Evolutionary conservation across 2,113 vertebrate species (phyloP).

Genomic region (Ursus arctos): DNA sequence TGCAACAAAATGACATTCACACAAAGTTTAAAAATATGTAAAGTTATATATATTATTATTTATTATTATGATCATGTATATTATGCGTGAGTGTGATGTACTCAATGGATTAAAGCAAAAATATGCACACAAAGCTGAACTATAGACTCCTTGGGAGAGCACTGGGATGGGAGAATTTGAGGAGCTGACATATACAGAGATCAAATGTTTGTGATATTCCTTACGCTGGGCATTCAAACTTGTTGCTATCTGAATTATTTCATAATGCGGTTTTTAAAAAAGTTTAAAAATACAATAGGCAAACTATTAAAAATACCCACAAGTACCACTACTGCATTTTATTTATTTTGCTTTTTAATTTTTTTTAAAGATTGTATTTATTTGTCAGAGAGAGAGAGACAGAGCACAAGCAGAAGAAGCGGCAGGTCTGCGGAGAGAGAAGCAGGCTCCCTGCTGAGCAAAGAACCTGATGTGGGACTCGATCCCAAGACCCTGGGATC

Average conservation of each 20-base stretch:
- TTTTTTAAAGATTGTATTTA: no score
- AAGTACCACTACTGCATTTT: background rate
- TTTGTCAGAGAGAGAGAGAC: no score
- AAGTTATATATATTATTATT: background rate
- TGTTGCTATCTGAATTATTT: background rate
- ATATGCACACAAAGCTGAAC: background rate
- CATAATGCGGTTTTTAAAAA: background rate
- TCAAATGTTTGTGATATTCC: background rate
- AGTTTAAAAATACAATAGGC: background rate
- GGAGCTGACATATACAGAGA: fast-evolving
- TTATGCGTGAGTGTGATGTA: no score
- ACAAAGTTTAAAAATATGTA: background rate
- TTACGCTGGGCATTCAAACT: background rate
- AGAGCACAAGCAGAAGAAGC: no score
- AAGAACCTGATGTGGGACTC: no score
- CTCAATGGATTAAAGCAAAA: background rate
- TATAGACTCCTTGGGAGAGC: no score
- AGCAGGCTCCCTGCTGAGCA: no score
- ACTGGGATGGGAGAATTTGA: background rate
- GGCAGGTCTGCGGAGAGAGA: no score
- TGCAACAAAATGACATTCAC: background rate
- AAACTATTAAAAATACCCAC: background rate
- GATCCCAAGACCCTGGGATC: no score
- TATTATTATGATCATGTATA: background rate
- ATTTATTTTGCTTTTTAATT: no score